Base-by-base conservation (phyloP, 2,888 invertebrate species). In the Microplitis deprimator region DNA sequence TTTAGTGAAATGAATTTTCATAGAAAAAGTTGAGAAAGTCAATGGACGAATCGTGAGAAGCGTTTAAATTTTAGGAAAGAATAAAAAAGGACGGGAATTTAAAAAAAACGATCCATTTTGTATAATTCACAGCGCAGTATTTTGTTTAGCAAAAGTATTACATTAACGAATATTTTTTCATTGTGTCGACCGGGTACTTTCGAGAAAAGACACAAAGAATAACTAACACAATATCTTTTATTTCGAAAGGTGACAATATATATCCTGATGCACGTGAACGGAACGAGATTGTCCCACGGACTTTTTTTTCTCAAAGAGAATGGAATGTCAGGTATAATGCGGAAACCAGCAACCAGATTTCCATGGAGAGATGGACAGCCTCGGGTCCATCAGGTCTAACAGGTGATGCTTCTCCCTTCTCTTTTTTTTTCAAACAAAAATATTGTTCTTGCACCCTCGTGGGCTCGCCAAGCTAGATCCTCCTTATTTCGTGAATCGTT, bases 381-480 rank as follows among this genome's bases (percentile, higher is more conserved):
- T 40, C 16, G 50, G 62, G 17, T 39, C 50, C 50, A 50, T 50
- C 41, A 39, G 67, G 60, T 76, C 60, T 40, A 77, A 74, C 77
- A 77, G 77, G 77, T 77, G 77, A 59, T 77, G 73, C 65, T 65
- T 29, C 50, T 40, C 29, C 69, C 59, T 65, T 70, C 59, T 39
- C 41, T 68, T 29, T 41, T 67, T 67, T 74, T 13, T 71, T 71
- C 41, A 77, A 74, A 61, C 83, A 84, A 85, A 86, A 87, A 87
- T 86, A 87, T 87, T 87, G 85, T 86, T 87, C 86, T 85, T 86
- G 79, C 82, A 77, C 81, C 79, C 79, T 81, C 76, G 81, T 80
- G 82, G 81, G 81, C 79, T 80, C 81, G 82, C 83, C 80, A 39
- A 80, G 80, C 29, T 29, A 29, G 29, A 50, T 50, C 50, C 50